Evolutionary conservation across 2,797 vertebrate genomes (phyloP).

Genomic region (Mico argentatus): DNA sequence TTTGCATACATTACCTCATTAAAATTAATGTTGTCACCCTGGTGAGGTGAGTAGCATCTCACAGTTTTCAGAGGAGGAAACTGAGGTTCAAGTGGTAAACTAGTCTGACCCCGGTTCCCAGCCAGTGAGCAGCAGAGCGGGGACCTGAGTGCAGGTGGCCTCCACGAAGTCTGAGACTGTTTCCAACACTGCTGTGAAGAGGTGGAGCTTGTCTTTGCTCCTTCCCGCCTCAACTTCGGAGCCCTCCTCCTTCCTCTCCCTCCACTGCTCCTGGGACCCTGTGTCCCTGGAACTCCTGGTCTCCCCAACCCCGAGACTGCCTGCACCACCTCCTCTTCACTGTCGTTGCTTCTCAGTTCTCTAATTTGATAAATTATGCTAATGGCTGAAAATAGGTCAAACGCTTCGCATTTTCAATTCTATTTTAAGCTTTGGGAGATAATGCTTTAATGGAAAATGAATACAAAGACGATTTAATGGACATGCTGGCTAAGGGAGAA

Average conservation of each 20-base stretch:
- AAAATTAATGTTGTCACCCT: background rate
- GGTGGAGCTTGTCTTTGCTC: background rate
- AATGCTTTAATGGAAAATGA: slow-evolving; percentile 47
- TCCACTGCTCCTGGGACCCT: background rate
- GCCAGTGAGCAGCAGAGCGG: background rate
- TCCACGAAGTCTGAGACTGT: background rate
- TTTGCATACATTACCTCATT: background rate
- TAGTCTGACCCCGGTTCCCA: background rate
- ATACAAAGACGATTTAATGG: slow-evolving; percentile 23
- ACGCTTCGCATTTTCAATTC: slow-evolving; percentile 50
- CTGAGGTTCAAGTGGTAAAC: background rate
- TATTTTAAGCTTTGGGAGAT: slow-evolving; percentile 60
- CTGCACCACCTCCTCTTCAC: background rate
- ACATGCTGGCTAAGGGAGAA: background rate
- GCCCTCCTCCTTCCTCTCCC: background rate
- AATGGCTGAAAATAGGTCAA: slow-evolving; percentile 57
- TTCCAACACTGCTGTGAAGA: background rate
- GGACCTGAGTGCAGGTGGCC: background rate
- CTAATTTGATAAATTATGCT: slow-evolving; percentile 30
- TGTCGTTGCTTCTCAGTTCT: background rate
- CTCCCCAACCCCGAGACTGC: background rate
- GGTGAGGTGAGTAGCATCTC: background rate
- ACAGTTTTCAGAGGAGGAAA: background rate
- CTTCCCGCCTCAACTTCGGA: background rate
- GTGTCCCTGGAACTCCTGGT: background rate